Evolutionary conservation across 2,888 invertebrate genomes (phyloP), one percentile per base, ranked within the genome.

Genomic region (Minunthozetes semirufus): DNA sequence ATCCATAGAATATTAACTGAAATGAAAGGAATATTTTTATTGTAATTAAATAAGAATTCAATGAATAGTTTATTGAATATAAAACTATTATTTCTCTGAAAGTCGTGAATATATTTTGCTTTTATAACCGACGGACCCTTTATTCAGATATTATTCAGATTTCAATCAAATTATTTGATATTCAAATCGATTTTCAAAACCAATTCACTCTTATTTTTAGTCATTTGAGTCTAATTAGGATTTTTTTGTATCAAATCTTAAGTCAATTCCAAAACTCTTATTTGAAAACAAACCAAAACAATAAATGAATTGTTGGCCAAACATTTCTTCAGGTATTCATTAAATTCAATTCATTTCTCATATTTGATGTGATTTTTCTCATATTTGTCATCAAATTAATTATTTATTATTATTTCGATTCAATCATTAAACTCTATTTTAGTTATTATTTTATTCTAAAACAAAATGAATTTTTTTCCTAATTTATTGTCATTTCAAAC

Each of bases 101-200:
- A 53, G 53, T 53, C 53, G 53, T 53, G 53, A 53, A 4, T 53
- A 53, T 19, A 17, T 53, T 53, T 53, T 53, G 53, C 53, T 53
- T 17, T 3, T 48, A 13, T 42, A 9, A 42, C 13, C 48, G n/a
- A 17, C 48, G 3, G n/a, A 48, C n/a, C 48, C 48, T 9, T 9
- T 48, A 48, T 48, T 48, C 6, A 48, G n/a, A n/a, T n/a, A n/a
- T n/a, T n/a, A 15, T 48, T 11, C n/a, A 3, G 4, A 3, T 48
- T 48, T 48, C 48, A 48, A 48, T 48, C 4, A 15, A 17, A n/a
- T 19, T 53, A 19, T 19, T 53, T 3, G 8, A 53, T 2, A 53
- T 53, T 53, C 2, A n/a, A n/a, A 5, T 53, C 48, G 13, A 48
- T 53, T 53, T 53, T 53, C n/a, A 53, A 6, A 33, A n/a, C n/a